Percentiles rank a stretch among this genome's conserved stretches.
Evolutionary conservation across 2,888 invertebrate species (phyloP).

Genomic region (Mystacides longicornis): DNA sequence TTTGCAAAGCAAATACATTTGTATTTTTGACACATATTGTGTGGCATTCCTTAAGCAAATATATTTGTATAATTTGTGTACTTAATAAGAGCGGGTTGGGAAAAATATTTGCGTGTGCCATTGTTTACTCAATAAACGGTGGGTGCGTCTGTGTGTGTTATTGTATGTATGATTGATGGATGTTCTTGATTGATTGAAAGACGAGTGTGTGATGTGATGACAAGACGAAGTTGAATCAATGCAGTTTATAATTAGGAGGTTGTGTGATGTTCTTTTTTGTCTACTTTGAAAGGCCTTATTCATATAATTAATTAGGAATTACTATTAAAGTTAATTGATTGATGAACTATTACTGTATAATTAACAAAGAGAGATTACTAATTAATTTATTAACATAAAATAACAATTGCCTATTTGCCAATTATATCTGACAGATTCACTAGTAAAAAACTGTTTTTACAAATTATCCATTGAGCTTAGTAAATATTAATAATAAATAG

Average conservation of each 20-base stretch:
- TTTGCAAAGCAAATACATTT: no score
- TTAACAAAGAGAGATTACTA: background rate
- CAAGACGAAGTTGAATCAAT: background rate
- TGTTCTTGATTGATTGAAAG: no score
- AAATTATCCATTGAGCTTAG: conserved; percentile 27
- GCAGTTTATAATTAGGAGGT: conserved; percentile 7
- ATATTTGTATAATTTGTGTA: no score
- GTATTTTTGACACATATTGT: no score
- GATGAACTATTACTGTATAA: no score
- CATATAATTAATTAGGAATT: conserved; percentile 22
- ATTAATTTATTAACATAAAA: no score
- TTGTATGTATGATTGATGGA: background rate
- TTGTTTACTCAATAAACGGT: no score
- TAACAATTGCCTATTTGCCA: conserved; percentile 26
- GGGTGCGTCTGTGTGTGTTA: background rate
- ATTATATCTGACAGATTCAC: conserved; percentile 26
- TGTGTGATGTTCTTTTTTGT: conserved; percentile 23
- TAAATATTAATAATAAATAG: conserved; percentile 22
- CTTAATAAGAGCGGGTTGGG: no score
- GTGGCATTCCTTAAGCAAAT: no score
- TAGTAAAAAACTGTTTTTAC: conserved; percentile 26
- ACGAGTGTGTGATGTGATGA: background rate
- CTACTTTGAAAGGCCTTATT: conserved; percentile 27
- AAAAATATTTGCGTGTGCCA: no score
- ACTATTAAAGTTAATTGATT: conserved; percentile 13